Evolutionary conservation across 2,797 vertebrate species (phyloP).

Genomic region (Rhynchotus rufescens): DNA sequence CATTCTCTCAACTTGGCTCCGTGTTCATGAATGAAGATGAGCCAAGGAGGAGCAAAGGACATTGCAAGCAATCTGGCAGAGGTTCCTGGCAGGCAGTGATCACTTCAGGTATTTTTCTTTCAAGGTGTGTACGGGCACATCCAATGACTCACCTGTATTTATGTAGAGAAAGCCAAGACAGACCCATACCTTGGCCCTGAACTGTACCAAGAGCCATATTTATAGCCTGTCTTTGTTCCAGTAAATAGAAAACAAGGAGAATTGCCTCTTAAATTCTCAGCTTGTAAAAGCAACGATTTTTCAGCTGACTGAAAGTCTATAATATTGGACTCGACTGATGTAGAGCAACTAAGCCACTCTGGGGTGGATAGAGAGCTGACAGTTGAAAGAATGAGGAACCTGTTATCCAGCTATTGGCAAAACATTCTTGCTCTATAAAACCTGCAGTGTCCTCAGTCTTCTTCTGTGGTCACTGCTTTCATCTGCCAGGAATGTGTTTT

Average conservation of each 20-base stretch:
- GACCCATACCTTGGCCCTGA: slow-evolving; percentile 48
- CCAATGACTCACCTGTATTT: slow-evolving; percentile 75
- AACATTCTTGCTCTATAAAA: neutral
- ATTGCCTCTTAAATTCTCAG: neutral
- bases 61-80: slow-evolving; percentile 51
- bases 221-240: neutral
- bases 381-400: accelerated
- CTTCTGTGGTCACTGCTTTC: neutral
- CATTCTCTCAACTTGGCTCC: slow-evolving; percentile 60
- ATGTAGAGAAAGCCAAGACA: neutral
- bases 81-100: slow-evolving; percentile 60
- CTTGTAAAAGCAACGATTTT: neutral
- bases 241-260: neutral
- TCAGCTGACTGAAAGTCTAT: neutral
- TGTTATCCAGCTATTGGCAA: accelerated
- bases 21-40: slow-evolving; percentile 42
- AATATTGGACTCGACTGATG: neutral
- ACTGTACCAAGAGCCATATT: slow-evolving; percentile 3
- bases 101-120: slow-evolving; percentile 66
- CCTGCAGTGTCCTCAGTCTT: neutral
- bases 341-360: neutral
- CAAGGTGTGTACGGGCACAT: slow-evolving; percentile 71
- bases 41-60: slow-evolving; percentile 72
- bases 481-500: neutral
- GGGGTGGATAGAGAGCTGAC: neutral